Evolutionary conservation across 2,113 vertebrate genomes (phyloP).

Genomic region (Hirundichthys speculiger): DNA sequence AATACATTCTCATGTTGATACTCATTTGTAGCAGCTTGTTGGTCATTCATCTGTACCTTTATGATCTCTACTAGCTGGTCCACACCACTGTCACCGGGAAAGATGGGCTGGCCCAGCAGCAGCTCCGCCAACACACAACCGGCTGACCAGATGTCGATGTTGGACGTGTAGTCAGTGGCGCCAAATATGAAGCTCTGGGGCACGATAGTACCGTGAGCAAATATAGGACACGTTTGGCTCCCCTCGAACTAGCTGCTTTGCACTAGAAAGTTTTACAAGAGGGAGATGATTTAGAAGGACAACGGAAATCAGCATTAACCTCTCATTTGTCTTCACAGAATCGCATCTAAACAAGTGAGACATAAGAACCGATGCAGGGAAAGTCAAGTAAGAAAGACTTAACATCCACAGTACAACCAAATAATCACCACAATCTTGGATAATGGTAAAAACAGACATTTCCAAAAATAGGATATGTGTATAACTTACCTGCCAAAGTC

Average conservation of each 20-base stretch:
- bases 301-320: too few species aligned
- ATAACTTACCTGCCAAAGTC: slow-evolving; percentile 91
- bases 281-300: too few species aligned
- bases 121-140: slow-evolving; percentile 92
- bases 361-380: too few species aligned
- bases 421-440: too few species aligned
- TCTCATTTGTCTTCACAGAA: too few species aligned
- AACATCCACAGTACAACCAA: too few species aligned
- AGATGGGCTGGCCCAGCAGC: slow-evolving; percentile 92
- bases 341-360: too few species aligned
- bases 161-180: slow-evolving; percentile 93
- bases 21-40: background rate
- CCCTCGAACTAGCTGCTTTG: slow-evolving; percentile 91
- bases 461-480: background rate
- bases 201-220: slow-evolving; percentile 95
- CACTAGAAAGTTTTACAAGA: slow-evolving; percentile 72
- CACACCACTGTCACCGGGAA: slow-evolving; percentile 92
- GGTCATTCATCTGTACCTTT: slow-evolving; percentile 79
- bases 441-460: too few species aligned
- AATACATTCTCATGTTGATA: background rate
- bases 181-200: slow-evolving; percentile 94
- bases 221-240: slow-evolving; percentile 97
- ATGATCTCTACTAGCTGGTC: slow-evolving; percentile 96
- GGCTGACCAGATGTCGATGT: slow-evolving; percentile 94
- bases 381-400: too few species aligned